phyloP scores from a whole-genome alignment of 2,113 vertebrate species.

The Balaenoptera acutorostrata region DNA sequence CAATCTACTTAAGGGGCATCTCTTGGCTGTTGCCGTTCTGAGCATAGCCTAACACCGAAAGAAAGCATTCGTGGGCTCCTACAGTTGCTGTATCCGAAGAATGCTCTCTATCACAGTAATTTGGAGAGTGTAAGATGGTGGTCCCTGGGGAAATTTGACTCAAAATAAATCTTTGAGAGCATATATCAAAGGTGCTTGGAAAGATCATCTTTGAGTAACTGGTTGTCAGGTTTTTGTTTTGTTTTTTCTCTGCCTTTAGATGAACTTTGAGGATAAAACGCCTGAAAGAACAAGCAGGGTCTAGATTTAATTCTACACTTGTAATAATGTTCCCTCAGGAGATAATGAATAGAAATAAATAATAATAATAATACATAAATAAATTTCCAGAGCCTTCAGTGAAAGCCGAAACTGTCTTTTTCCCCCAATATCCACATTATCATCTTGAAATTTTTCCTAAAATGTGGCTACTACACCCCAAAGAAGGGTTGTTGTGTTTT shows the following conservation, averaged over 20 bases:
- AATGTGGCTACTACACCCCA: not conserved
- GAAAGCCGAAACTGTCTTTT: not conserved
- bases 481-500: not conserved
- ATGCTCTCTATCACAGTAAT: not conserved
- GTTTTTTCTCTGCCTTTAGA: too few relatives aligned
- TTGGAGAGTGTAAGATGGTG: not conserved
- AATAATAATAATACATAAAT: not conserved
- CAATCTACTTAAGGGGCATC: conserved; percentile 4
- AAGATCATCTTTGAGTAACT: not conserved
- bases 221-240: not conserved
- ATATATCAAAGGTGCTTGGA: not conserved
- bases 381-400: not conserved
- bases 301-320: not conserved
- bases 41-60: not conserved
- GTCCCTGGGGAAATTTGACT: not conserved
- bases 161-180: not conserved
- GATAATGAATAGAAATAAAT: not conserved
- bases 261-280: conserved; percentile 4
- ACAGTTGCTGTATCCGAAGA: not conserved
- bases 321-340: not conserved
- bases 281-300: not conserved
- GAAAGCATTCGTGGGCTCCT: not conserved
- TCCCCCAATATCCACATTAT: not conserved
- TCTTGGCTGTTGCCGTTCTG: not conserved
- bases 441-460: not conserved